Conservation (phyloP, 2,888 invertebrate species). For the Pyralis farinalis region DNA sequence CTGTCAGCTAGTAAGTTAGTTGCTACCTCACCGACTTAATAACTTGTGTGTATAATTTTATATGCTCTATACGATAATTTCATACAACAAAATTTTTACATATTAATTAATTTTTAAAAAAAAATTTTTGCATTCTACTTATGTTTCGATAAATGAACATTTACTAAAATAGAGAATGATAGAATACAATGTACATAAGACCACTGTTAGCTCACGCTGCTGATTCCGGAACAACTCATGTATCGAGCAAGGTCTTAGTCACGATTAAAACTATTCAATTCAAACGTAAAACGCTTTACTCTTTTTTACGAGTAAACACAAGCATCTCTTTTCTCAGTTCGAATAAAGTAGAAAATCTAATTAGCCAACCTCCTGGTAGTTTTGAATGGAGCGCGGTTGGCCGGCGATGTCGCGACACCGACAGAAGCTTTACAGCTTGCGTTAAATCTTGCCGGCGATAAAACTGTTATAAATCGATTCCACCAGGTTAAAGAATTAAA, state of each 20-base stretch:
- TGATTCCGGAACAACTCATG: too few species aligned
- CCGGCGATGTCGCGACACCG: slow-evolving; percentile 37
- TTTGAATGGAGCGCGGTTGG: slow-evolving; percentile 37
- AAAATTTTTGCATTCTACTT: too few species aligned
- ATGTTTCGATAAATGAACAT: too few species aligned
- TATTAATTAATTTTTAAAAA: too few species aligned
- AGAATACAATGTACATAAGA: too few species aligned
- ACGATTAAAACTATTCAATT: slow-evolving; percentile 10
- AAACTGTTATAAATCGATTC: slow-evolving; percentile 76
- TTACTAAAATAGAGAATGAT: too few species aligned
- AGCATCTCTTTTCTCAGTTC: slow-evolving; percentile 31
- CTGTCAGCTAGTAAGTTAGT: too few species aligned
- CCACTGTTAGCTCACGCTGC: too few species aligned
- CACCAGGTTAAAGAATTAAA: slow-evolving; percentile 75
- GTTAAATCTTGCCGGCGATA: slow-evolving; percentile 60
- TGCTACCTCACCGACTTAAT: too few species aligned
- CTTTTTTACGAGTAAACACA: slow-evolving; percentile 24
- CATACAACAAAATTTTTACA: too few species aligned
- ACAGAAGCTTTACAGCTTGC: slow-evolving; percentile 62
- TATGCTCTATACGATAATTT: too few species aligned
- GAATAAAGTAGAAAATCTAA: slow-evolving; percentile 55
- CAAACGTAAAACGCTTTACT: slow-evolving; percentile 10
- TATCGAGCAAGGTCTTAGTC: neutral
- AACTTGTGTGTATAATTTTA: too few species aligned
- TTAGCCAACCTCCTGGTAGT: slow-evolving; percentile 40